Percentiles rank a stretch among this genome's conserved stretches.
Conservation (phyloP, 2,797 vertebrate species). For the Hydrocynus forskahlii region DNA sequence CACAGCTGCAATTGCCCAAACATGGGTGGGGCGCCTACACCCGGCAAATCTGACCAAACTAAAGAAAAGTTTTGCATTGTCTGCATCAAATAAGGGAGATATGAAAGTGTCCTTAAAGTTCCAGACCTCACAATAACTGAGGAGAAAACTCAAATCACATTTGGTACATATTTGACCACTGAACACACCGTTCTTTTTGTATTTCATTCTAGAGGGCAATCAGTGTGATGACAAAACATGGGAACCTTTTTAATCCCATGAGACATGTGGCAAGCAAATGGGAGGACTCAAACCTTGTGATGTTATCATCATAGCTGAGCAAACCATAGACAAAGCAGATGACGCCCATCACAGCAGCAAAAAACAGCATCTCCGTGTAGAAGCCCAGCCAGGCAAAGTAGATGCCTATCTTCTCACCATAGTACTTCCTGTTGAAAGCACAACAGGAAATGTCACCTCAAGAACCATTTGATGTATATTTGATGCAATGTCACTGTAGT, state of each 20-base stretch:
- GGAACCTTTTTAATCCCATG: background rate
- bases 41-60: no score
- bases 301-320: conserved; percentile 85
- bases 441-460: conserved; percentile 10
- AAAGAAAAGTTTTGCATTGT: no score
- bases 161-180: background rate
- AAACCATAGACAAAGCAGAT: conserved; percentile 92
- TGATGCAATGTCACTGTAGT: background rate
- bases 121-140: no score
- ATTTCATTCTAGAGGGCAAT: background rate
- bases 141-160: no score
- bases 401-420: conserved; percentile 95
- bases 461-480: conserved; percentile 2
- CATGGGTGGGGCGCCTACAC: no score
- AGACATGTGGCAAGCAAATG: background rate
- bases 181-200: background rate
- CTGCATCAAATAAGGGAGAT: no score
- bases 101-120: no score
- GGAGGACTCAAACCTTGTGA: conserved; percentile 82
- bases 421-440: conserved; percentile 85
- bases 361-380: conserved; percentile 95
- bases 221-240: background rate
- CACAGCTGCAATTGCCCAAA: no score
- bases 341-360: conserved; percentile 90
- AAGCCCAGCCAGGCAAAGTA: conserved; percentile 98